Conservation (phyloP, 2,888 invertebrate genomes). For the Anaspis maculata region DNA sequence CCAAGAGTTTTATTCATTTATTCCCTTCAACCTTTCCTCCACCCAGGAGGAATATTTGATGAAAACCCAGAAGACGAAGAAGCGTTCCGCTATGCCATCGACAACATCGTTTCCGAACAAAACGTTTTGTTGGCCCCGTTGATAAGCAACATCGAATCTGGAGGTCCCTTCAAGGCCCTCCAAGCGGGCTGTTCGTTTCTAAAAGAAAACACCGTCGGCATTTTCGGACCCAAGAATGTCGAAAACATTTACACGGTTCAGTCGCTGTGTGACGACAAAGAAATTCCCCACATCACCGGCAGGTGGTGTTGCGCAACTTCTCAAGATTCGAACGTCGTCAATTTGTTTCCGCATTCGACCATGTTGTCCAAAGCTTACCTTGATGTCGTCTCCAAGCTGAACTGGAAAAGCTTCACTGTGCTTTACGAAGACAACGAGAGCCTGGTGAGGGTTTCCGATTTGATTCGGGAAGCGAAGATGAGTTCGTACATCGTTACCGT, state of each 20-base stretch:
- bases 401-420: conserved; percentile 51
- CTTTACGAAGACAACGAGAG: conserved; percentile 53
- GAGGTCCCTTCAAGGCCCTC: too few relatives aligned
- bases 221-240: conserved; percentile 24
- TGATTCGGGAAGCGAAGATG: conserved; percentile 42
- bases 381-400: conserved; percentile 42
- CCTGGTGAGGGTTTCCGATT: conserved; percentile 44
- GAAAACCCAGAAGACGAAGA: background rate
- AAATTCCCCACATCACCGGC: conserved; percentile 58
- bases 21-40: too few relatives aligned
- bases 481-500: conserved; percentile 32
- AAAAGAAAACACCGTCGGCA: conserved; percentile 4
- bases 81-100: too few relatives aligned
- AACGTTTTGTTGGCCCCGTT: too few relatives aligned
- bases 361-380: conserved; percentile 26
- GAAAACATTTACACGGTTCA: conserved; percentile 51
- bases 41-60: background rate
- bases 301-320: conserved; percentile 39
- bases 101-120: too few relatives aligned
- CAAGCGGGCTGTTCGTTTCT: conserved; percentile 3
- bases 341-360: conserved; percentile 52
- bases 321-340: conserved; percentile 39
- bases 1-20: too few relatives aligned
- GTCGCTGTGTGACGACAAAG: conserved; percentile 57
- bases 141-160: too few relatives aligned